Percentiles rank a stretch among this genome's conserved stretches.
Evolutionary conservation across 2,888 invertebrate genomes (phyloP).

Genomic region (Lepidocyrtinus sp.): DNA sequence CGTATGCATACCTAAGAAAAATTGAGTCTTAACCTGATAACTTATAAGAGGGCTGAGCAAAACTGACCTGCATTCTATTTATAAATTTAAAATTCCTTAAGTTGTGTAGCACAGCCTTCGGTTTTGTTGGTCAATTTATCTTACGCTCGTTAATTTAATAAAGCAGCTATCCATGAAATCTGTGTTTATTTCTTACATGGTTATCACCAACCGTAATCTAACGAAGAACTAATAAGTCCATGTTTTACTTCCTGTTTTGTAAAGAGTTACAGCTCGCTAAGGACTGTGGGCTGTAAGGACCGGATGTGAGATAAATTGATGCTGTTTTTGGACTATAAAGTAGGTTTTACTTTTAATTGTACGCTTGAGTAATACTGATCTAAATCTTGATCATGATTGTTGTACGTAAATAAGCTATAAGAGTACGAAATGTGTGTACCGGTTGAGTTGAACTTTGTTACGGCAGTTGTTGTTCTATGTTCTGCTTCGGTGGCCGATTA

Average conservation of each 20-base stretch:
- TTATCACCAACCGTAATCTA: background rate
- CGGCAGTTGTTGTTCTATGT: too few relatives aligned
- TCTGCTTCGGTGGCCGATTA: too few relatives aligned
- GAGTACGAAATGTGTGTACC: too few relatives aligned
- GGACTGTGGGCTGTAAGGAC: too few relatives aligned
- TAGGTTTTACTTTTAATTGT: background rate
- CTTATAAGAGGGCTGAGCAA: background rate
- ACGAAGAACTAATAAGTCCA: background rate
- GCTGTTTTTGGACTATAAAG: too few relatives aligned
- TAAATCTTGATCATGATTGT: too few relatives aligned
- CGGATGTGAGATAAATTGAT: background rate
- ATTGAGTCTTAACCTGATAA: background rate
- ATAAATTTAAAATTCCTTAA: too few relatives aligned
- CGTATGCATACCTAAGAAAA: background rate
- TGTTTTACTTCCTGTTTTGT: conserved; percentile 31
- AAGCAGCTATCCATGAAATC: conserved; percentile 47
- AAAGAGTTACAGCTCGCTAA: too few relatives aligned
- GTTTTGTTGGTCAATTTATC: too few relatives aligned
- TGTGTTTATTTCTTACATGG: conserved; percentile 44
- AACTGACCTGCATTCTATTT: background rate
- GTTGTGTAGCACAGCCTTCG: too few relatives aligned
- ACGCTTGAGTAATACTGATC: background rate
- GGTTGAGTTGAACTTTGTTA: too few relatives aligned
- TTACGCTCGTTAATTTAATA: background rate
- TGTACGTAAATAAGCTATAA: too few relatives aligned